phyloP scores from a whole-genome alignment of 2,113 vertebrate species.

The Takifugu bimaculatus region DNA sequence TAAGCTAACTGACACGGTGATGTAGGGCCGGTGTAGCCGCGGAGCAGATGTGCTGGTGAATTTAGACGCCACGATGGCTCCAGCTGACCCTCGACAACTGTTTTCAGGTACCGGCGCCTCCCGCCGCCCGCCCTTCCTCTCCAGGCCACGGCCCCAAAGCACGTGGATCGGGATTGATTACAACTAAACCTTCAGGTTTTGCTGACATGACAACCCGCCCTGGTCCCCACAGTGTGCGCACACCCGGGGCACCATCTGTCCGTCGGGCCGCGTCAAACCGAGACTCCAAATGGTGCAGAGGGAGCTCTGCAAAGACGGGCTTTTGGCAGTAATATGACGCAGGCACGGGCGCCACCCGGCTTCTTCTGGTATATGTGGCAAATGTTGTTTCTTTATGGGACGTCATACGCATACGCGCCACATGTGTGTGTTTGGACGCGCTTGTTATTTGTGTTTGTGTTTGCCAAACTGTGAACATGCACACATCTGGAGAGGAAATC shows the following conservation, averaged over 20 bases:
- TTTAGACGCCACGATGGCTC: constrained; percentile 55
- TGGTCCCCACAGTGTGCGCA: constrained; percentile 1
- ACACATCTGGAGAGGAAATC: constrained; percentile 58
- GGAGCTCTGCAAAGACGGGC: background rate
- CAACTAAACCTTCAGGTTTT: constrained; percentile 13
- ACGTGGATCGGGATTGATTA: constrained; percentile 33
- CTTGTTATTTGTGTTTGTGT: constrained; percentile 1
- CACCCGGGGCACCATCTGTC: constrained; percentile 25
- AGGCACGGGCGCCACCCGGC: too few species aligned
- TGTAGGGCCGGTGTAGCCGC: constrained; percentile 35
- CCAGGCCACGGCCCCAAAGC: constrained; percentile 4
- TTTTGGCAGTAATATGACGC: too few species aligned
- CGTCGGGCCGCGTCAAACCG: constrained; percentile 18
- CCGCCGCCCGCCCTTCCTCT: constrained; percentile 1
- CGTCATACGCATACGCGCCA: too few species aligned
- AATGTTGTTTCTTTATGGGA: too few species aligned
- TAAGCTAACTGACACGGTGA: constrained; percentile 22
- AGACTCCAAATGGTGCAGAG: constrained; percentile 37
- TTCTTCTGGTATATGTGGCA: too few species aligned
- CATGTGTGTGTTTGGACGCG: background rate
- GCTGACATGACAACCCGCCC: constrained; percentile 1
- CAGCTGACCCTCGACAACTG: background rate
- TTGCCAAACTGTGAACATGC: constrained; percentile 9
- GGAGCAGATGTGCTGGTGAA: constrained; percentile 42
- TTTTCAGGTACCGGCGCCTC: too few species aligned